Conservation (phyloP, 2,888 invertebrate genomes). For the Geotrupes spiniger region DNA sequence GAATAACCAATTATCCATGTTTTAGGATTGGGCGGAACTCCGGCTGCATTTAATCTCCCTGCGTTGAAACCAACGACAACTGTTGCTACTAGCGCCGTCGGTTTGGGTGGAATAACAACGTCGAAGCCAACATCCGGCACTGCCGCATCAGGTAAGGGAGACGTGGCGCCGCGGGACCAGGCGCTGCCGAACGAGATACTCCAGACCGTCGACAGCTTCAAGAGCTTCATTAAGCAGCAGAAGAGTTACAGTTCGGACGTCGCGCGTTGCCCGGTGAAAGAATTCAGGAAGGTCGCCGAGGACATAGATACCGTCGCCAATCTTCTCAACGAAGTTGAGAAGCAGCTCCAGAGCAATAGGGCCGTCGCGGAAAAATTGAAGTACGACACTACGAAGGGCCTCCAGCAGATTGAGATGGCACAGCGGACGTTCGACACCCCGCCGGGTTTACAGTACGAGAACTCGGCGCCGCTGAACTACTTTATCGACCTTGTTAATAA, state of each 20-base stretch:
- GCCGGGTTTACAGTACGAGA: slow-evolving; percentile 72
- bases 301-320: slow-evolving; percentile 61
- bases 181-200: slow-evolving; percentile 74
- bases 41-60: slow-evolving; percentile 17
- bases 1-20: too few relatives aligned
- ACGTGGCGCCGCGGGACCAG: slow-evolving; percentile 61
- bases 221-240: slow-evolving; percentile 82
- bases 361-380: slow-evolving; percentile 64
- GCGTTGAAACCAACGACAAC: slow-evolving; percentile 24
- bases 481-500: slow-evolving; percentile 66
- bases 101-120: slow-evolving; percentile 67
- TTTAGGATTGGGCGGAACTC: slow-evolving; percentile 23
- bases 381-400: slow-evolving; percentile 67
- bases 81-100: slow-evolving; percentile 52
- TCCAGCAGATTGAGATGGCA: slow-evolving; percentile 74
- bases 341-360: slow-evolving; percentile 61
- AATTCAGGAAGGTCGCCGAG: slow-evolving; percentile 61
- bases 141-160: slow-evolving; percentile 44
- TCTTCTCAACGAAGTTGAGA: slow-evolving; percentile 60
- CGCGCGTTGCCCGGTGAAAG: slow-evolving; percentile 61
- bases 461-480: slow-evolving; percentile 67
- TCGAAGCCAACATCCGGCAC: slow-evolving; percentile 44
- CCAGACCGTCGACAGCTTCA: slow-evolving; percentile 75
- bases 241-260: slow-evolving; percentile 80
- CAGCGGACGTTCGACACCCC: slow-evolving; percentile 77